phyloP scores from a whole-genome alignment of 2,888 invertebrate species.

The Ernsta delagoae region DNA sequence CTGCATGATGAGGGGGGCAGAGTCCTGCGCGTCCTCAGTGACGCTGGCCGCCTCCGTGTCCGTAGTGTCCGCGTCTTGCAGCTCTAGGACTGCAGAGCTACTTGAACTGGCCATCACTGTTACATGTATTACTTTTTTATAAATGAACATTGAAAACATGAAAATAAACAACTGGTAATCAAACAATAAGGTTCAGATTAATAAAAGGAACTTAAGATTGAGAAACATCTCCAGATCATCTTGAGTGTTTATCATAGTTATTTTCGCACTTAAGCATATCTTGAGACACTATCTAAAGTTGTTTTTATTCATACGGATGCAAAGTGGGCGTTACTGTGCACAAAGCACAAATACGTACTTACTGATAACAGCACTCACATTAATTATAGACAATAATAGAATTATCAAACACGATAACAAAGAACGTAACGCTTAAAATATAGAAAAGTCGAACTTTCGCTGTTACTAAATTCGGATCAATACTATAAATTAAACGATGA shows the following conservation, averaged over 20 bases:
- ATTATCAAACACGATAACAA: constrained; percentile 19
- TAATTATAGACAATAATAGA: background rate
- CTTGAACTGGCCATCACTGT: constrained; percentile 68
- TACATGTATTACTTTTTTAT: too few relatives aligned
- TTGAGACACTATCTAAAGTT: too few relatives aligned
- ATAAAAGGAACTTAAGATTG: too few relatives aligned
- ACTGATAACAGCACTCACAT: too few relatives aligned
- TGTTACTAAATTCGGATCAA: constrained; percentile 23
- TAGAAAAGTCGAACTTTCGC: constrained; percentile 9
- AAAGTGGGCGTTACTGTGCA: background rate
- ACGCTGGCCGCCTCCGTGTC: constrained; percentile 69
- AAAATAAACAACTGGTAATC: too few relatives aligned
- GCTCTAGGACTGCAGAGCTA: constrained; percentile 74
- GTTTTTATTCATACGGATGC: too few relatives aligned
- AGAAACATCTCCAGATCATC: too few relatives aligned
- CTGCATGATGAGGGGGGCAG: constrained; percentile 72
- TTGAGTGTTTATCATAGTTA: too few relatives aligned
- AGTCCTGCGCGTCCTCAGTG: constrained; percentile 60
- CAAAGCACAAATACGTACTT: too few relatives aligned
- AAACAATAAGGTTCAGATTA: too few relatives aligned
- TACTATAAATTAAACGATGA: background rate
- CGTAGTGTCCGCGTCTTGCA: constrained; percentile 68
- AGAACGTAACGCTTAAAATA: background rate
- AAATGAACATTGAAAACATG: too few relatives aligned
- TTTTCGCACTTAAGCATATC: too few relatives aligned